phyloP scores from a whole-genome alignment of 1,140 invertebrate species.

The Eumaeus atala region DNA sequence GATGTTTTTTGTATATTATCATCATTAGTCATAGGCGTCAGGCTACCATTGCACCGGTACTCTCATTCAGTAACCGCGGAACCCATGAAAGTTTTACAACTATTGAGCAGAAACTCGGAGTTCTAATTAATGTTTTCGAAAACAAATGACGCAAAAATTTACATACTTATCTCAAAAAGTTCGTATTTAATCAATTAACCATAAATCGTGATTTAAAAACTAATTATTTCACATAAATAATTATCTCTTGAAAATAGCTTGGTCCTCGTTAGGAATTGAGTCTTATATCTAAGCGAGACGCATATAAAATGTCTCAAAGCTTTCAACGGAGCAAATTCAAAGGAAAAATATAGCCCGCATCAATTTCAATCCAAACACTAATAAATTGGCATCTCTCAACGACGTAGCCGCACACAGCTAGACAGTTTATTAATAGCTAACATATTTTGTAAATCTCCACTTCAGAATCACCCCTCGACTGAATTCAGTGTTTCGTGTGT shows the following conservation, averaged over 20 bases:
- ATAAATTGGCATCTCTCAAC: constrained; percentile 71
- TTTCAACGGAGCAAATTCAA: constrained; percentile 66
- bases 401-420: constrained; percentile 42
- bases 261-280: constrained; percentile 47
- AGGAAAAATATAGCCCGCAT: constrained; percentile 66
- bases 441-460: constrained; percentile 70
- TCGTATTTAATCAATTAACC: neutral
- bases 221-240: constrained; percentile 15
- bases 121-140: no score
- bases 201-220: constrained; percentile 9
- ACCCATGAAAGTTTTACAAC: no score
- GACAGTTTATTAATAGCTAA: constrained; percentile 66
- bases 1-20: no score
- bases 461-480: constrained; percentile 53
- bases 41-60: no score
- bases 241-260: constrained; percentile 13
- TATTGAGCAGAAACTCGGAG: no score
- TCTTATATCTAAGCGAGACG: constrained; percentile 43
- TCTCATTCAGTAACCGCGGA: no score
- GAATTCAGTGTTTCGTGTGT: constrained; percentile 55
- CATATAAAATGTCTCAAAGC: constrained; percentile 50
- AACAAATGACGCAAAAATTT: no score
- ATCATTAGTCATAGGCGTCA: no score
- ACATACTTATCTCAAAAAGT: no score
- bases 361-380: constrained; percentile 71